phyloP scores from a whole-genome alignment of 2,888 invertebrate genomes.

The Sericinus montela region DNA sequence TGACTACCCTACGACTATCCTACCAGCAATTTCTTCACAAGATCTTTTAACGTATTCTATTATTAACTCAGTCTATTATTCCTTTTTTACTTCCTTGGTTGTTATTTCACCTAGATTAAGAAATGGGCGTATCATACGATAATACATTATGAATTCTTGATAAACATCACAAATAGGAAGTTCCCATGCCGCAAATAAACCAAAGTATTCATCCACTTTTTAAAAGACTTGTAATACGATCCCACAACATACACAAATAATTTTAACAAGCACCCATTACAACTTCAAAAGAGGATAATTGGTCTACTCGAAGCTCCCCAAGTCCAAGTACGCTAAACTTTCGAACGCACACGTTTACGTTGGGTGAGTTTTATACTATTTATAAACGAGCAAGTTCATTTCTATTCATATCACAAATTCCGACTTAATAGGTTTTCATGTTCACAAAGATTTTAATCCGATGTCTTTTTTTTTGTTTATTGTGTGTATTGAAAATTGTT shows the following conservation, averaged over 20 bases:
- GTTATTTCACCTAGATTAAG: too few relatives aligned
- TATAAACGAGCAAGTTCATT: slow-evolving; percentile 26
- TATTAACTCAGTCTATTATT: too few relatives aligned
- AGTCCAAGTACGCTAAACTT: slow-evolving; percentile 17
- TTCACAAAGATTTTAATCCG: slow-evolving; percentile 30
- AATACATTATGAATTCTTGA: too few relatives aligned
- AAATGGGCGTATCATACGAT: too few relatives aligned
- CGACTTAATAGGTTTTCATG: slow-evolving; percentile 28
- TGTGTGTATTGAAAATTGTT: slow-evolving; percentile 38
- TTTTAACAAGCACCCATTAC: slow-evolving; percentile 23
- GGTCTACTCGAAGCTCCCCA: slow-evolving; percentile 29
- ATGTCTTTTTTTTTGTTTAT: slow-evolving; percentile 30
- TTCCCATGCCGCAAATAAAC: background rate
- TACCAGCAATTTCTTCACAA: too few relatives aligned
- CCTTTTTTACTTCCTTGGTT: too few relatives aligned
- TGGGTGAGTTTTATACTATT: slow-evolving; percentile 23
- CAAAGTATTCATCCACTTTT: background rate
- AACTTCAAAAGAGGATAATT: slow-evolving; percentile 40
- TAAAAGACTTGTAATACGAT: slow-evolving; percentile 7
- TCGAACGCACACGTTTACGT: slow-evolving; percentile 26
- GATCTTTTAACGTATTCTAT: too few relatives aligned
- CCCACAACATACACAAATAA: background rate
- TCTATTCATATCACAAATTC: slow-evolving; percentile 33
- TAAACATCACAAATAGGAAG: too few relatives aligned
- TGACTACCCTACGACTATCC: too few relatives aligned